phyloP scores from a whole-genome alignment of 2,888 invertebrate genomes.

The Drosophila bunnanda region DNA sequence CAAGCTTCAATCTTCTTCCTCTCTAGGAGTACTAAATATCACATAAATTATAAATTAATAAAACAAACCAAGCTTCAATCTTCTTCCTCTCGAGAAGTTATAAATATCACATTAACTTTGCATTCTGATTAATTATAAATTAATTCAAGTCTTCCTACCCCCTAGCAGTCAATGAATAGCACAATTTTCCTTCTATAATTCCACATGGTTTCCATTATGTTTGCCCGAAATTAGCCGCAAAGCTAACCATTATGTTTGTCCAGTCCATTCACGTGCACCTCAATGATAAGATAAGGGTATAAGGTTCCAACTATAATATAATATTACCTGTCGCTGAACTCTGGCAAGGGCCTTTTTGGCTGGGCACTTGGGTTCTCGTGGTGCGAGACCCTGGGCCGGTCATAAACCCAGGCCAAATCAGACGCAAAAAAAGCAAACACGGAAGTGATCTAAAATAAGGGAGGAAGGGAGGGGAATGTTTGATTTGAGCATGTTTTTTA shows the following conservation, averaged over 20 bases:
- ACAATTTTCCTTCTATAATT: background rate
- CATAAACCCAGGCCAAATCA: slow-evolving; percentile 29
- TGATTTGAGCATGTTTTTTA: slow-evolving; percentile 15
- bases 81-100: no score
- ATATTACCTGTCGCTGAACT: slow-evolving; percentile 56
- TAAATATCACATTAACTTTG: no score
- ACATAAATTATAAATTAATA: no score
- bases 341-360: slow-evolving; percentile 62
- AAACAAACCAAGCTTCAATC: no score
- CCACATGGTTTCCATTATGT: slow-evolving; percentile 5
- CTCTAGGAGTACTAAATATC: no score
- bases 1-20: no score
- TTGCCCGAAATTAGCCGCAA: background rate
- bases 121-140: no score
- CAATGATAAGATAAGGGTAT: slow-evolving; percentile 70
- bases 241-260: slow-evolving; percentile 21
- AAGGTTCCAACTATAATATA: background rate
- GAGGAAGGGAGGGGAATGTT: slow-evolving; percentile 20
- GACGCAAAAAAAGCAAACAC: slow-evolving; percentile 31
- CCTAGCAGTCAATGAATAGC: background rate
- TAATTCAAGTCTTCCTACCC: no score
- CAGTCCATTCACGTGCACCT: slow-evolving; percentile 69
- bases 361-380: slow-evolving; percentile 23
- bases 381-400: slow-evolving; percentile 25
- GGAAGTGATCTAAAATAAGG: slow-evolving; percentile 28